Conservation (phyloP, 1,140 invertebrate species). For the Conus betulinus region DNA sequence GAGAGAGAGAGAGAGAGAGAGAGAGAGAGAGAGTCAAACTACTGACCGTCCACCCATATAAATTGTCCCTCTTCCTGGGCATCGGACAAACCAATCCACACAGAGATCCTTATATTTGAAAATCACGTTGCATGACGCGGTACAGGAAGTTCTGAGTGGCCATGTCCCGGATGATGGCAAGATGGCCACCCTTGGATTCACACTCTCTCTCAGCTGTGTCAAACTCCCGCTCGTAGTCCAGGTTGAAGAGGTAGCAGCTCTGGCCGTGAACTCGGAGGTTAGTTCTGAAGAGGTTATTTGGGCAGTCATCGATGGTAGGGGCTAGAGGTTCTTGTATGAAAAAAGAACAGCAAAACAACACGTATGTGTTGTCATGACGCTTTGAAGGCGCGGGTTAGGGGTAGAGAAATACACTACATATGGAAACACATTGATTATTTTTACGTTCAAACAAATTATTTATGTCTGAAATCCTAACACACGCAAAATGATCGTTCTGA, state of each 20-base stretch:
- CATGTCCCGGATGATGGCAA: constrained; percentile 21
- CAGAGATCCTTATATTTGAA: not conserved
- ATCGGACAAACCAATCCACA: constrained; percentile 9
- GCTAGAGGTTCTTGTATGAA: not conserved
- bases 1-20: too few relatives aligned
- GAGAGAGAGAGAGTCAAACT: too few relatives aligned
- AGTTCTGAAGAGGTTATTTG: not conserved
- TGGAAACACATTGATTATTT: too few relatives aligned
- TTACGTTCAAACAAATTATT: too few relatives aligned
- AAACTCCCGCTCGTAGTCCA: constrained; percentile 4
- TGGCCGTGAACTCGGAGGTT: not conserved
- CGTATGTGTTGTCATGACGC: too few relatives aligned
- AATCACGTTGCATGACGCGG: not conserved
- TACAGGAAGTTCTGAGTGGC: constrained; percentile 5
- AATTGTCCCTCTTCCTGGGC: not conserved
- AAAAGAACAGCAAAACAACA: too few relatives aligned
- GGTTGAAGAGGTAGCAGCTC: constrained; percentile 17
- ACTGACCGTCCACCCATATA: constrained; percentile 2
- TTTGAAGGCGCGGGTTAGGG: too few relatives aligned
- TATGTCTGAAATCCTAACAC: too few relatives aligned
- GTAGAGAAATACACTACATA: too few relatives aligned
- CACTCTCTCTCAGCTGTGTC: not conserved
- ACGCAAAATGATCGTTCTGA: too few relatives aligned
- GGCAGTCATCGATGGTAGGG: not conserved
- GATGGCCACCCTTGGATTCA: not conserved